Base-by-base conservation (phyloP, 1,140 invertebrate genomes). In the Calycopis cecrops region DNA sequence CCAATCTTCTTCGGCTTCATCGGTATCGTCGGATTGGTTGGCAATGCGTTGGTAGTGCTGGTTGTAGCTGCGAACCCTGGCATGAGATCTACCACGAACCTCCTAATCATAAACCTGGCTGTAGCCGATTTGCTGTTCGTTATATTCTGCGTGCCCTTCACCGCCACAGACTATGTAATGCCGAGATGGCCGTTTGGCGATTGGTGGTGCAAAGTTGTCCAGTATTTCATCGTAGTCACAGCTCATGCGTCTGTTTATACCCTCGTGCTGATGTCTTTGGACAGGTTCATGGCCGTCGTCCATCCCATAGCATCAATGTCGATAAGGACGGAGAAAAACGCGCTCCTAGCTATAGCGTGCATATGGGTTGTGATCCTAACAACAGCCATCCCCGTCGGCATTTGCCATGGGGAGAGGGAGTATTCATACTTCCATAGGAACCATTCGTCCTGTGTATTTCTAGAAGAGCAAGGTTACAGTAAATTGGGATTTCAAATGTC, bases 221-320 rank as follows among this genome's bases (percentile, higher is more conserved):
- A 91, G 62, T 91, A 91, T 54, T 78, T 91, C 48, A 95, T 94
- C 64, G 94, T 95, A 63, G 96, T 98, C 1, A 97, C 95, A 9
- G 97, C 96, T 0, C 97, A 96, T 69, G 96, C 95, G 6, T 97
- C 95, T 61, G 97, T 98, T 9, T 98, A 98, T 81, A 98, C 97
- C 0, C 87, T 99, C 17, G 96, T 99, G 0, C 90, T 99, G 42
- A 98, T 99, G 97, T 97, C 96, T 12, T 83, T 98, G 17, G 97
- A 99, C 80, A 91, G 97, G 61, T 99, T 97, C 82, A 89, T 99
- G 70, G 97, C 97, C 16, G 97, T 99, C 9, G 97, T 98, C 0
- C 95, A 98, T 85, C 96, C 97, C 0, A 95, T 99, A 54, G 90
- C 93, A 1, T 97, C 95, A 48, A 98, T 97, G 92, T 93, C 94